Conservation (phyloP, 2,113 vertebrate genomes). For the Oncorhynchus tshawytscha region DNA sequence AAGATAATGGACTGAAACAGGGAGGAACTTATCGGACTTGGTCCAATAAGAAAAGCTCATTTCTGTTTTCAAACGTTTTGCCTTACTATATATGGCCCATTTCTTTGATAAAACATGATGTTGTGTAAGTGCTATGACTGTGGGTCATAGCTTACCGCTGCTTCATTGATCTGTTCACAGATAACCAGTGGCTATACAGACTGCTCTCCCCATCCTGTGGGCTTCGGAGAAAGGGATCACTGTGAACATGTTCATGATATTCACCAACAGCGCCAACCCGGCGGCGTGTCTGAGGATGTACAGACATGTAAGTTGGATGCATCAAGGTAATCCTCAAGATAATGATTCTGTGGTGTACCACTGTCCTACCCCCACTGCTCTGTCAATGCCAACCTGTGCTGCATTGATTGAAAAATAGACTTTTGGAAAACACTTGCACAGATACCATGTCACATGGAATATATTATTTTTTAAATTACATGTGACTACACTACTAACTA, state of each 20-base stretch:
- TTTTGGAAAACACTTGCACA: too few species aligned
- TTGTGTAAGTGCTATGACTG: neutral
- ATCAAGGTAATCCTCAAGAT: slow-evolving; percentile 77
- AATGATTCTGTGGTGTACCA: too few species aligned
- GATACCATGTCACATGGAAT: too few species aligned
- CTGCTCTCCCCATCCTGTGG: slow-evolving; percentile 90
- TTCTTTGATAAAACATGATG: neutral
- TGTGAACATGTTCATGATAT: slow-evolving; percentile 86
- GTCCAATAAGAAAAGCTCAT: too few species aligned
- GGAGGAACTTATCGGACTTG: too few species aligned
- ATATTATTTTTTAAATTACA: too few species aligned
- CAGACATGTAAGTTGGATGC: slow-evolving; percentile 83
- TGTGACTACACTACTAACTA: too few species aligned
- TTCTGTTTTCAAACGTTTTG: too few species aligned
- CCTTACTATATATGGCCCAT: neutral
- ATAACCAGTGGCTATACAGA: slow-evolving; percentile 80
- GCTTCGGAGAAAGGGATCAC: slow-evolving; percentile 80
- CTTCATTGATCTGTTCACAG: slow-evolving; percentile 60
- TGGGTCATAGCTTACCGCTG: neutral
- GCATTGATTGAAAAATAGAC: too few species aligned
- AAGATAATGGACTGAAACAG: too few species aligned
- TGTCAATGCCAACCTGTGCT: too few species aligned
- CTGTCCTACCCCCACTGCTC: too few species aligned
- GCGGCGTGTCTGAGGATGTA: slow-evolving; percentile 79
- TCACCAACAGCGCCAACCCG: slow-evolving; percentile 85